Evolutionary conservation across 2,888 invertebrate genomes (phyloP), one percentile per base, ranked within the genome.

Genomic region (Heteromyza rotundicornis): DNA sequence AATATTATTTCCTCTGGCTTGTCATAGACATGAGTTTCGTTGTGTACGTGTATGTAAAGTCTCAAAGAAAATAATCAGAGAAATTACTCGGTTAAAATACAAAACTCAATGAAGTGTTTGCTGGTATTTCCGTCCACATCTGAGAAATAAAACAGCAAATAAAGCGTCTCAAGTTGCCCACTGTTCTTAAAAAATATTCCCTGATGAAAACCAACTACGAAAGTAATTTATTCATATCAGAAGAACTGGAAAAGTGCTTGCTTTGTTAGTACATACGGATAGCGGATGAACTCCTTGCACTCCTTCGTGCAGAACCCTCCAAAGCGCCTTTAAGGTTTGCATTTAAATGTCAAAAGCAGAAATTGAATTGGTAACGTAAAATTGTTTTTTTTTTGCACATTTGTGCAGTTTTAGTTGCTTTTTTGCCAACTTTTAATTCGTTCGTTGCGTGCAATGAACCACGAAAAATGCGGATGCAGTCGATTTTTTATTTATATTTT

Each of bases 271-370:
- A 10, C 40, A n/a, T 3, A 40, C 2, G 2, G 40, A 40, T 3
- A 10, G 27, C 27, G 27, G 27, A 10, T 5, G 27, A 27, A 27
- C 27, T 5, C 27, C 5, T 10, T 7, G 27, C 27, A 27, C 27
- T 10, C 5, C 7, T 27, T 27, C 27, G 10, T 7, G 27, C 27
- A 7, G 10, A 27, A 40, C 40, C 2, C 16, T 40, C 10, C 40
- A 14, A 47, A 47, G 68, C 75, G 78, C 79, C 79, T 81, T 80
- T 75, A 81, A 81, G 80, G 80, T 76, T 82, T 82, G 77, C 77
- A 80, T 79, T 82, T 82, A 82, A 81, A 81, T 80, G 82, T 82
- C 82, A 82, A 70, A 68, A 75, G 67, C 82, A 82, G 82, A 82
- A 81, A 82, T 81, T 81, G 78, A 78, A 80, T 77, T 70, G 73